Conservation (phyloP, 92 coral and sea anemone genomes). For the Parazoanthus darwini region DNA sequence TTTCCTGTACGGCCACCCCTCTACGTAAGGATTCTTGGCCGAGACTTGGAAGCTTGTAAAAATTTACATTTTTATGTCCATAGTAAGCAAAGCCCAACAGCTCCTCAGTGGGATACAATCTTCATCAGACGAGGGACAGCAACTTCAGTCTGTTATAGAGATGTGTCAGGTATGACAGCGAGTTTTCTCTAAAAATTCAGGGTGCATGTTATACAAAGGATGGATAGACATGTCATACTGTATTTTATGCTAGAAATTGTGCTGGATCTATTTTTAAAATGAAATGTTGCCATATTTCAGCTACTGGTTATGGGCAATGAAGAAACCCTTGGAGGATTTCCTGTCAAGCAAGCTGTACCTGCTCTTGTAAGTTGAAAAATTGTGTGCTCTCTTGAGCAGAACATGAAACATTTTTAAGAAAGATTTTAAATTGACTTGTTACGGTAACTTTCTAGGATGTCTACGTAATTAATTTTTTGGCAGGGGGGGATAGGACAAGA, state of each 20-base stretch:
- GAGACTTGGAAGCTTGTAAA: background rate
- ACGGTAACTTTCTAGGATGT: background rate
- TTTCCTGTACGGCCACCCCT: no score
- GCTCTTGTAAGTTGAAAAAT: constrained; percentile 79
- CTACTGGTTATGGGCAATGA: constrained; percentile 99
- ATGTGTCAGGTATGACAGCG: constrained; percentile 83
- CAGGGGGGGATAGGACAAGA: no score
- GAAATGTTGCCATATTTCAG: constrained; percentile 41
- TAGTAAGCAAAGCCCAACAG: constrained; percentile 94
- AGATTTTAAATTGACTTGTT: background rate
- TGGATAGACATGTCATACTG: no score
- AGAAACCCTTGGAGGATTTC: constrained; percentile 97
- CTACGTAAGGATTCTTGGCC: no score
- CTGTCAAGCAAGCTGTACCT: constrained; percentile 97
- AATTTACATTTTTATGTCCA: background rate
- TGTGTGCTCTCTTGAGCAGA: background rate
- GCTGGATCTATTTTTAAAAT: no score
- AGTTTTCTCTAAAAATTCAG: background rate
- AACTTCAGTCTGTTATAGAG: constrained; percentile 97
- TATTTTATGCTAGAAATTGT: background rate
- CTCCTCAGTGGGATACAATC: constrained; percentile 91
- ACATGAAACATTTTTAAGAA: background rate
- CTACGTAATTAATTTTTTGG: background rate
- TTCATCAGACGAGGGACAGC: constrained; percentile 90
- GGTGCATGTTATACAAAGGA: no score